Conservation (phyloP, 2,888 invertebrate species). For the Cloeon dipterum region DNA sequence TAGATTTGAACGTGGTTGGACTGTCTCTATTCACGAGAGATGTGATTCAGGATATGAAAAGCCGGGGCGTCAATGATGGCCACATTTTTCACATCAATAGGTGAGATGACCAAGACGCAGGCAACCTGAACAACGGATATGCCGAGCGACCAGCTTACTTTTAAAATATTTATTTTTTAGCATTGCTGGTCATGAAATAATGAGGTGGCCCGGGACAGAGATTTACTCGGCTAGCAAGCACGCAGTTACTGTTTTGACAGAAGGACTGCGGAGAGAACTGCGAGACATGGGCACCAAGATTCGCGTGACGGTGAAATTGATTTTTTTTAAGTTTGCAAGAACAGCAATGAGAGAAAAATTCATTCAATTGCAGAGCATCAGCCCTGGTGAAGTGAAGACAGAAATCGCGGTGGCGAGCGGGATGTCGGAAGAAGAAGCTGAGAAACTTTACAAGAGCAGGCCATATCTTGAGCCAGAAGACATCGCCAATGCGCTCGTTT, state of each 20-base stretch:
- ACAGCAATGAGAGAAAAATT: too few relatives aligned
- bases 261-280: not conserved
- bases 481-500: slow-evolving; percentile 15
- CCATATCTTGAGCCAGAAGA: slow-evolving; percentile 13
- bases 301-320: too few relatives aligned
- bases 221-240: not conserved
- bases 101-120: too few relatives aligned
- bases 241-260: not conserved
- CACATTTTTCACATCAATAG: too few relatives aligned
- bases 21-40: too few relatives aligned
- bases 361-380: slow-evolving; percentile 6
- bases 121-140: too few relatives aligned
- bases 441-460: slow-evolving; percentile 7
- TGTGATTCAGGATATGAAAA: too few relatives aligned
- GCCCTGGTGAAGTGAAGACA: slow-evolving; percentile 6
- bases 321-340: too few relatives aligned
- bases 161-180: not conserved
- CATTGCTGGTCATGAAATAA: not conserved
- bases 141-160: too few relatives aligned
- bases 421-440: not conserved
- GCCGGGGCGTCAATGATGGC: too few relatives aligned
- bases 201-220: not conserved
- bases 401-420: slow-evolving; percentile 3
- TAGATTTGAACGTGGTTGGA: too few relatives aligned
- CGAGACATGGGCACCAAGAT: not conserved